These are phyloP conservation scores for Menura novaehollandiae DNA, from an alignment of 2,113 vertebrate species.

Conservation along the genomic window DNA sequence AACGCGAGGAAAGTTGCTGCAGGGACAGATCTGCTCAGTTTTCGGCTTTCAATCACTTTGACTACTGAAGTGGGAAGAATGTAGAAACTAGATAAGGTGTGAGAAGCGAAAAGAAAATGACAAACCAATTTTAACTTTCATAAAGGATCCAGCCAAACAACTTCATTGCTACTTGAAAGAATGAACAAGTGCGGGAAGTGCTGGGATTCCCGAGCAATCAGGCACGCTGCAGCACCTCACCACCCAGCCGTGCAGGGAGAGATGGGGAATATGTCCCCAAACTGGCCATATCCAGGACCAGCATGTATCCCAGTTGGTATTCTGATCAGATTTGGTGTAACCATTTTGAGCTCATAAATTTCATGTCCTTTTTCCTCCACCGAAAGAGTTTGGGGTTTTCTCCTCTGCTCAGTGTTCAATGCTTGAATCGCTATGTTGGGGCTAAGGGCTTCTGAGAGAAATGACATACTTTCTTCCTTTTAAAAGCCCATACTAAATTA, in stretches of 20 bases:
- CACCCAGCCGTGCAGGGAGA: accelerated
- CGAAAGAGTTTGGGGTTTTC: background rate
- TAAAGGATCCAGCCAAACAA: slow-evolving; percentile 27
- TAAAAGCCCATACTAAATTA: background rate
- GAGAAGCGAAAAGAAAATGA: slow-evolving; percentile 41
- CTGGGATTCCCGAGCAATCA: background rate
- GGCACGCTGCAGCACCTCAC: background rate
- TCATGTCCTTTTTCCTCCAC: background rate
- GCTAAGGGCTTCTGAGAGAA: background rate
- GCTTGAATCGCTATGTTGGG: background rate
- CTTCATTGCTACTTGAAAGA: slow-evolving; percentile 25
- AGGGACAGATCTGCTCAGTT: slow-evolving; percentile 76
- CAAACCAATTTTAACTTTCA: slow-evolving; percentile 54
- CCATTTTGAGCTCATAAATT: background rate
- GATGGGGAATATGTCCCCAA: accelerated
- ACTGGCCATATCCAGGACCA: background rate
- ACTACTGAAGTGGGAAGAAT: slow-evolving; percentile 76
- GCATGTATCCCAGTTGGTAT: background rate
- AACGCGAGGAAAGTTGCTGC: slow-evolving; percentile 77
- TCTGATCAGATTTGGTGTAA: background rate
- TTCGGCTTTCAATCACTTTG: slow-evolving; percentile 80
- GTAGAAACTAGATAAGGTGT: slow-evolving; percentile 77
- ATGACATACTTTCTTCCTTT: background rate
- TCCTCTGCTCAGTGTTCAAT: background rate
- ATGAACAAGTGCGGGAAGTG: accelerated